Base-by-base conservation (phyloP, 2,113 vertebrate genomes). In the Scomber scombrus region DNA sequence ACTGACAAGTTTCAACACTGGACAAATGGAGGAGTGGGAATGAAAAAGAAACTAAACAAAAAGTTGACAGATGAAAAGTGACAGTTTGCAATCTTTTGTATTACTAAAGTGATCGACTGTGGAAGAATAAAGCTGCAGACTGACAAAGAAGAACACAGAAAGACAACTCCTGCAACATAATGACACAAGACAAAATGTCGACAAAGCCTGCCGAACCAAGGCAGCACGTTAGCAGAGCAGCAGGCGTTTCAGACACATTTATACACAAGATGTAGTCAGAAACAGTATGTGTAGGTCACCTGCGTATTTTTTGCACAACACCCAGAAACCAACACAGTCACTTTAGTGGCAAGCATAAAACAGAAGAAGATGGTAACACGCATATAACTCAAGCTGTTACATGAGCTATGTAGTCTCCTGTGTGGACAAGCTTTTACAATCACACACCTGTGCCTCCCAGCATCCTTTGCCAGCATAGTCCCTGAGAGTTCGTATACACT, bases 391-490 rank as follows among this genome's bases (percentile, higher is more conserved):
- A 40, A 40, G 34, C 34, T 40, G 34, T 40, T 40, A 40, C 7
- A 9, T 40, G 34, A 9, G 7, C 34, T 40, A 9, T 40, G 34
- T 40, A 34, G 31, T 34, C 31, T 34, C 31, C 31, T 34, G 5
- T 34, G 31, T 6, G 31, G 6, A 40, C 7, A 40, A 40, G 34
- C 34, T 40, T 7, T 40, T 8, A 40, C 0, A 70, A 12, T 82
- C 40, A 76, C 84, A 45, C 54, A 93, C 98, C 97, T 99, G 97
- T 7, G 98, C 98, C 87, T 99, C 97, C 98, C 98, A 99, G 93
- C 95, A 99, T 79, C 98, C 98, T 91, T 96, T 97, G 45, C 95
- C 92, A 23, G 98, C 97, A 0, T 96, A 99, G 88, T 99, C 97
- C 88, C 96, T 95, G 90, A 99, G 96, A 74, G 96, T 97, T 83